phyloP scores from a whole-genome alignment of 2,797 vertebrate species.

The Enteromius paludinosus region DNA sequence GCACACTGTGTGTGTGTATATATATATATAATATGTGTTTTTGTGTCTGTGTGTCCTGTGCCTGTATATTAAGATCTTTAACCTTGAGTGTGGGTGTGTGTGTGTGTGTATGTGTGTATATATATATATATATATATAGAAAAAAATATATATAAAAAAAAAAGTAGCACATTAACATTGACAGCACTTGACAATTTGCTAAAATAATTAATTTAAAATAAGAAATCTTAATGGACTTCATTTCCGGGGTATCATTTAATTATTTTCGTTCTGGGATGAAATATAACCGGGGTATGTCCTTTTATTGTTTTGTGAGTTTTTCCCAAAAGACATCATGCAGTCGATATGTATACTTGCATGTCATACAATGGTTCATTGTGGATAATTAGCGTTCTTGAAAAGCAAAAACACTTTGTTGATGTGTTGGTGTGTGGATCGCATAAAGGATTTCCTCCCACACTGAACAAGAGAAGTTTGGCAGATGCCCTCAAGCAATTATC shows the following conservation, averaged over 20 bases:
- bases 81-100: no score
- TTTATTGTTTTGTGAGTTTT: not conserved
- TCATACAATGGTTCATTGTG: not conserved
- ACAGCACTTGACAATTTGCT: no score
- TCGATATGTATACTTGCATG: not conserved
- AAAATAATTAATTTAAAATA: no score
- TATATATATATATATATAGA: no score
- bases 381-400: not conserved
- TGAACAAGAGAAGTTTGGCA: constrained; percentile 29
- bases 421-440: not conserved
- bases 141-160: no score
- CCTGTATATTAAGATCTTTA: no score
- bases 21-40: no score
- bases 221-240: not conserved
- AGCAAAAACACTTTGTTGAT: constrained; percentile 9
- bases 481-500: constrained; percentile 33
- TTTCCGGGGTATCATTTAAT: not conserved
- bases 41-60: no score
- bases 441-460: constrained; percentile 29
- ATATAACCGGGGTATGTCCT: not conserved
- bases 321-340: not conserved
- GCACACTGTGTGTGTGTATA: no score
- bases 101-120: no score
- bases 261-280: not conserved
- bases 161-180: no score